A percentile compares a stretch with the other conserved stretches of the same genome.
Conservation (phyloP, 2,113 vertebrate genomes). For the Bubo blakistoni region DNA sequence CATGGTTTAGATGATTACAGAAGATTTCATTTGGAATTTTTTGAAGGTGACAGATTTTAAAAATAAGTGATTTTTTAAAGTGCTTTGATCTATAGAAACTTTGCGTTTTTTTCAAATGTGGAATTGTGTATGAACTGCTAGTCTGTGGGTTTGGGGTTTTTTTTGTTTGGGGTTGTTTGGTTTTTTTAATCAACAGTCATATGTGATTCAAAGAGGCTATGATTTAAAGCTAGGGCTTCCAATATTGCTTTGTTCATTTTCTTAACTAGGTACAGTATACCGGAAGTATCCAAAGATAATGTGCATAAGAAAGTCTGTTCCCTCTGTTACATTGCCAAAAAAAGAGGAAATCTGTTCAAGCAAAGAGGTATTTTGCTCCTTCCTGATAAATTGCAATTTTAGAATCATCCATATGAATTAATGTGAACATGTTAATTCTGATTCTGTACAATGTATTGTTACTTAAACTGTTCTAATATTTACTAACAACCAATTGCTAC, state of each 20-base stretch:
- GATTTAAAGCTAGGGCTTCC: neutral
- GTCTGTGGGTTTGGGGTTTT: neutral
- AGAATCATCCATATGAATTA: neutral
- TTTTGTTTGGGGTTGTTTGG: too few relatives aligned
- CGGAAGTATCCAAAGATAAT: slow-evolving; percentile 65
- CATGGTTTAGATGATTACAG: neutral
- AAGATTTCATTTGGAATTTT: neutral
- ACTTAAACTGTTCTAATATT: neutral
- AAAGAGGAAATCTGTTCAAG: slow-evolving; percentile 79
- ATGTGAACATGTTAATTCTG: neutral
- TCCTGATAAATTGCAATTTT: neutral
- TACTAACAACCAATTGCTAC: neutral
- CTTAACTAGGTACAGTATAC: slow-evolving; percentile 68
- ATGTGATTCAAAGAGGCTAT: neutral
- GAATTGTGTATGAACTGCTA: neutral
- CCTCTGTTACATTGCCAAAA: slow-evolving; percentile 63
- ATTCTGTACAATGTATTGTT: neutral
- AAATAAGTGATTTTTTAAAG: neutral
- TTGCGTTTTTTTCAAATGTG: neutral
- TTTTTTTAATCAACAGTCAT: neutral
- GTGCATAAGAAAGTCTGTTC: neutral
- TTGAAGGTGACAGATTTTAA: neutral
- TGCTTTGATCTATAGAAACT: neutral
- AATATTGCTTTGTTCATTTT: neutral
- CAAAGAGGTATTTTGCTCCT: slow-evolving; percentile 69